Conservation (phyloP, 2,888 invertebrate genomes). For the Electrophaes corylata region DNA sequence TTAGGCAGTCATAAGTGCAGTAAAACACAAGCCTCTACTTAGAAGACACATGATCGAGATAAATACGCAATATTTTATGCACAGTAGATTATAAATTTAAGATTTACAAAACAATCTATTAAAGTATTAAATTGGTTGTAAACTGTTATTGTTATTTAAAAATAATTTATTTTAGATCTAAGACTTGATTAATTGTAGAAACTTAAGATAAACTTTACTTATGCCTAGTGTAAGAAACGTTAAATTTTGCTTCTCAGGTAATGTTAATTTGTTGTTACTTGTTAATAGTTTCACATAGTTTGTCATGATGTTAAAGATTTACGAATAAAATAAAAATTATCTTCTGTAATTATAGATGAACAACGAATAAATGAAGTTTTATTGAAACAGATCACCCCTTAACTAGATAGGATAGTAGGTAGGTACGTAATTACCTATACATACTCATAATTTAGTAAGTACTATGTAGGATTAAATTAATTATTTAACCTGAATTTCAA, state of each 20-base stretch:
- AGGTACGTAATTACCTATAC: too few relatives aligned
- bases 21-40: too few relatives aligned
- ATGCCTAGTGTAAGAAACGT: slow-evolving; percentile 1
- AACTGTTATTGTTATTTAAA: slow-evolving; percentile 19
- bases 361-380: slow-evolving; percentile 7
- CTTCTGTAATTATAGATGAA: slow-evolving; percentile 15
- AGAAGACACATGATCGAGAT: too few relatives aligned
- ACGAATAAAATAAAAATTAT: slow-evolving; percentile 4
- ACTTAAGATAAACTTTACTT: too few relatives aligned
- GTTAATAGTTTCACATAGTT: slow-evolving; percentile 22
- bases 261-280: slow-evolving; percentile 27
- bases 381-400: not conserved
- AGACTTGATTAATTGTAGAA: slow-evolving; percentile 3
- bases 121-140: slow-evolving; percentile 20
- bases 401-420: too few relatives aligned
- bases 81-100: not conserved
- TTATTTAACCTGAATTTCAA: too few relatives aligned
- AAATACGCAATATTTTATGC: not conserved
- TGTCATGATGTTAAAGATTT: not conserved
- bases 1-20: too few relatives aligned
- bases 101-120: slow-evolving; percentile 1
- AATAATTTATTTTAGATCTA: slow-evolving; percentile 17
- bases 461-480: too few relatives aligned
- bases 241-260: slow-evolving; percentile 20
- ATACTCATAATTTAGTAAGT: too few relatives aligned